These are phyloP conservation scores for Phymastichus coffea DNA, from an alignment of 1,140 invertebrate genomes.

Conservation along the genomic window DNA sequence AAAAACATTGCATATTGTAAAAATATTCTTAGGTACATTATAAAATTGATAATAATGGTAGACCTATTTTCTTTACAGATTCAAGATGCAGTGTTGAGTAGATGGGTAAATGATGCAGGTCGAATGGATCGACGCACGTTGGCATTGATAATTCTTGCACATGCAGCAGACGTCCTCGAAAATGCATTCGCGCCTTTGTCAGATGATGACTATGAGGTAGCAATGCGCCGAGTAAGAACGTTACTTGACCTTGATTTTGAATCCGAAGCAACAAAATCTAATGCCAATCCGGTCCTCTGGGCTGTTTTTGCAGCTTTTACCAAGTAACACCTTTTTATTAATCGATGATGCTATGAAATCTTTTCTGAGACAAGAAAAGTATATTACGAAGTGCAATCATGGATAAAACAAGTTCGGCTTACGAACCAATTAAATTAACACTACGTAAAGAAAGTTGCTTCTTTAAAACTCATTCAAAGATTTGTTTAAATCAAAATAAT, in stretches of 20 bases:
- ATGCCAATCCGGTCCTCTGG: conserved; percentile 94
- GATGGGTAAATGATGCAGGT: conserved; percentile 97
- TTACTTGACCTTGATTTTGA: conserved; percentile 97
- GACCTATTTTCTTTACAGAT: too few relatives aligned
- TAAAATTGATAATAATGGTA: too few relatives aligned
- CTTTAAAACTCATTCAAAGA: too few relatives aligned
- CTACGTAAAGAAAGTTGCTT: too few relatives aligned
- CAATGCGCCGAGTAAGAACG: conserved; percentile 94
- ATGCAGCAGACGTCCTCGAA: conserved; percentile 97
- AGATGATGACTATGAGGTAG: conserved; percentile 98
- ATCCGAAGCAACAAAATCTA: conserved; percentile 83
- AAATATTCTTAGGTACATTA: too few relatives aligned
- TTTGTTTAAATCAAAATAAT: conserved; percentile 20
- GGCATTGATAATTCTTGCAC: conserved; percentile 91
- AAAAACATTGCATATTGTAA: too few relatives aligned
- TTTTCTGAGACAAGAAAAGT: conserved; percentile 9
- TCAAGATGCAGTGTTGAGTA: conserved; percentile 93
- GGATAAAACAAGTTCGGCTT: background rate
- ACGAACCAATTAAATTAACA: background rate
- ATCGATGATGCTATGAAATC: conserved; percentile 24
- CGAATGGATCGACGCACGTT: conserved; percentile 94
- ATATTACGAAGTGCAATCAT: background rate
- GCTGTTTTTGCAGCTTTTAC: conserved; percentile 97
- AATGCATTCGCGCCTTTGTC: conserved; percentile 99
- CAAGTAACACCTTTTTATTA: conserved; percentile 70